Percentiles rank a stretch among this genome's conserved stretches.
phyloP scores from a whole-genome alignment of 2,888 invertebrate species.

The Chouioia cunea region DNA sequence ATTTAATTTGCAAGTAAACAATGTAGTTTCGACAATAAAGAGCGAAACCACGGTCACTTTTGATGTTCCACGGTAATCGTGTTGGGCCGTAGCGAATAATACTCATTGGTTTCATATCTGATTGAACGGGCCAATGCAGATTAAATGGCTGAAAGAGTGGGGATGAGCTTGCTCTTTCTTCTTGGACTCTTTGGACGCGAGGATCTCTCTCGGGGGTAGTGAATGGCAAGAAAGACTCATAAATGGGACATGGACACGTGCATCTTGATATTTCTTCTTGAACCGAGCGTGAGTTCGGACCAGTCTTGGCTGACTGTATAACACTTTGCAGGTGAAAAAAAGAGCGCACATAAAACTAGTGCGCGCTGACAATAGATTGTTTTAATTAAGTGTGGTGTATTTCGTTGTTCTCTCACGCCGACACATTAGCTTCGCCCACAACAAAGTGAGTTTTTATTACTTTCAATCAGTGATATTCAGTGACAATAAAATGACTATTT shows the following conservation, averaged over 20 bases:
- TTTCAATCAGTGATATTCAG: too few species aligned
- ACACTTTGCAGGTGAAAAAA: conserved; percentile 8
- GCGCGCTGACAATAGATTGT: too few species aligned
- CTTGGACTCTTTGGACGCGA: conserved; percentile 11
- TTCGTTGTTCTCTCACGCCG: neutral
- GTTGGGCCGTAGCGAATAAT: too few species aligned
- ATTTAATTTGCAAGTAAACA: too few species aligned
- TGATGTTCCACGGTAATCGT: too few species aligned
- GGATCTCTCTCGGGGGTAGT: conserved; percentile 56
- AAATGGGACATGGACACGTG: conserved; percentile 66
- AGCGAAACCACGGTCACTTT: too few species aligned
- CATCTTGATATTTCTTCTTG: conserved; percentile 64
- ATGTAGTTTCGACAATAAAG: too few species aligned
- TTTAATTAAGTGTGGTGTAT: neutral
- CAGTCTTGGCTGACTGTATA: conserved; percentile 43
- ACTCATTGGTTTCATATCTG: too few species aligned
- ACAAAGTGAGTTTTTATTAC: too few species aligned
- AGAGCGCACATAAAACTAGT: neutral
- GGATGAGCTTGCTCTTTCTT: conserved; percentile 1
- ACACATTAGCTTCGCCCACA: too few species aligned
- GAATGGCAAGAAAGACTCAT: conserved; percentile 57
- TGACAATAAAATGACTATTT: too few species aligned
- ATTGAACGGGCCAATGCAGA: too few species aligned
- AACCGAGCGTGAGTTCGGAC: conserved; percentile 61
- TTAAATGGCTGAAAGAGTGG: neutral